Evolutionary conservation across 2,113 vertebrate genomes (phyloP), one percentile per base, ranked within the genome.

Genomic region (Xyliphius kryptos): DNA sequence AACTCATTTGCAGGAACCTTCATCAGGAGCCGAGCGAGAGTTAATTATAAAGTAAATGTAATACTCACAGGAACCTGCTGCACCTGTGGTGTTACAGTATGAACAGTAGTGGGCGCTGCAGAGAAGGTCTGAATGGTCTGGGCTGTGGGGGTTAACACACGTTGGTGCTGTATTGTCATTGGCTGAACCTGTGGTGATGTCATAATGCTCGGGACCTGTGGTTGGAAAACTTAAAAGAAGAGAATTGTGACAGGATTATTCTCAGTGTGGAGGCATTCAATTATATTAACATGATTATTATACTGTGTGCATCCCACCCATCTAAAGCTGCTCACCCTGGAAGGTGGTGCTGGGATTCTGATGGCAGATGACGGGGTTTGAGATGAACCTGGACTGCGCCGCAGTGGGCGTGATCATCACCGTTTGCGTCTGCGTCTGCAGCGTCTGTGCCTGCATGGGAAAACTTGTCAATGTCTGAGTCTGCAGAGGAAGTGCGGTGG

Each of bases 351-450:
- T 81, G 0, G 89, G 85, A 0, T 74, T 85, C 68, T 96, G 96
- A 79, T 98, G 95, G 79, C 94, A 98, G 76, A 97, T 91, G 69
- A 98, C 78, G 0, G 91, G 91, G 83, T 90, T 95, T 80, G 96
- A 95, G 77, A 99, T 93, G 69, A 98, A 90, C 51, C 92, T 89
- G 0, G 93, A 90, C 70, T 89, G 92, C 0, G 88, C 84, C 2
- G 89, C 77, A 0, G 81, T 91, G 76, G 91, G 90, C 0, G 94
- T 70, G 6, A 98, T 91, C 94, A 99, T 95, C 19, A 99, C 89
- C 0, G 95, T 91, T 68, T 97, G 89, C 1, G 78, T 74, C 66
- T 84, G 86, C 1, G 85, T 82, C 72, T 88, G 89, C 74, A 94
- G 72, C 0, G 81, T 80, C 72, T 85, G 83, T 17, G 85, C 81